Percentiles rank a stretch among this genome's conserved stretches.
Evolutionary conservation across 2,888 invertebrate genomes (phyloP).

Genomic region (Octonoba sinensis): DNA sequence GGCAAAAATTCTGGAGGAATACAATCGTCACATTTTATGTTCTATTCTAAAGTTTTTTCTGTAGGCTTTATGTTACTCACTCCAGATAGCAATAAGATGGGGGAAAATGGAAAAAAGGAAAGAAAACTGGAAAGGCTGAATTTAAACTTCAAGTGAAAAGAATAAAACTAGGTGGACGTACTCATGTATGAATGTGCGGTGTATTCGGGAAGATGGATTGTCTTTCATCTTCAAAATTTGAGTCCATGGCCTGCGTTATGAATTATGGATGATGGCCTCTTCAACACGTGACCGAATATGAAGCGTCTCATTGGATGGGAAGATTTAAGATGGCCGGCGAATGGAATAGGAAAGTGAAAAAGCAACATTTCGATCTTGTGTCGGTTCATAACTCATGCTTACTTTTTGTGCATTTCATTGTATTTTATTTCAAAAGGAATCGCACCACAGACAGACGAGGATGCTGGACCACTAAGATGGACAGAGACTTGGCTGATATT

Average conservation of each 20-base stretch:
- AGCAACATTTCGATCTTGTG: constrained; percentile 22
- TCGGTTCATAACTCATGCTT: constrained; percentile 41
- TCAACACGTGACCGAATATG: constrained; percentile 53
- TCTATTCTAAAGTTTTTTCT: too few relatives aligned
- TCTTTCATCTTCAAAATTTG: constrained; percentile 51
- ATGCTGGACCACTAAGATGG: too few relatives aligned
- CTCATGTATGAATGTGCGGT: constrained; percentile 8
- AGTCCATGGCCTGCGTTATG: constrained; percentile 40
- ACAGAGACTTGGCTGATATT: constrained; percentile 17
- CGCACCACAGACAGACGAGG: too few relatives aligned
- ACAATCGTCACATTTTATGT: too few relatives aligned
- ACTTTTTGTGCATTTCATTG: constrained; percentile 1
- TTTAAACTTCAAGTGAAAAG: too few relatives aligned
- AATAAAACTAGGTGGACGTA: too few relatives aligned
- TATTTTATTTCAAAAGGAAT: too few relatives aligned
- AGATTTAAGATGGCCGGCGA: constrained; percentile 30
- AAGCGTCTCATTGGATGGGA: constrained; percentile 24
- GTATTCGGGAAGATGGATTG: constrained; percentile 45
- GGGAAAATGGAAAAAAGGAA: too few relatives aligned
- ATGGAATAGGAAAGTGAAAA: constrained; percentile 23
- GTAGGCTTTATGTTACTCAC: too few relatives aligned
- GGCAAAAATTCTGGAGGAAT: too few relatives aligned
- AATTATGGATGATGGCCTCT: constrained; percentile 55
- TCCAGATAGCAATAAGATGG: too few relatives aligned
- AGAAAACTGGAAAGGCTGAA: too few relatives aligned